These are phyloP conservation scores for Melieria crassipennis DNA, from an alignment of 2,888 invertebrate genomes.

Conservation along the genomic window DNA sequence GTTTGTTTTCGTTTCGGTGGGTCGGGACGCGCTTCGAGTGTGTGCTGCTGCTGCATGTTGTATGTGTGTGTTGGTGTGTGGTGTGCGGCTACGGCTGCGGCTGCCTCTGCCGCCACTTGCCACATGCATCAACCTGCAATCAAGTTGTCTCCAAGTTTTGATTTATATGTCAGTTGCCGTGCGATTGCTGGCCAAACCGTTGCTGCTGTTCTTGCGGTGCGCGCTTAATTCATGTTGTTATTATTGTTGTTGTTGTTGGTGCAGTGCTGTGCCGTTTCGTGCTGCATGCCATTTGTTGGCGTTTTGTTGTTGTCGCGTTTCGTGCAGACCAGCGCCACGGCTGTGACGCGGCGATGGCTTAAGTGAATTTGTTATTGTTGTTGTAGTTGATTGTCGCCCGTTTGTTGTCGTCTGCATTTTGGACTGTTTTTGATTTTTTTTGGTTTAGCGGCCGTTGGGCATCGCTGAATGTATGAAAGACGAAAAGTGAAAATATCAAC, in stretches of 20 bases:
- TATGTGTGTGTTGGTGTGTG: conserved; percentile 9
- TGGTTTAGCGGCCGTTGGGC: no score
- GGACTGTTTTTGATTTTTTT: no score
- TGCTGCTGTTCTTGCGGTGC: conserved; percentile 24
- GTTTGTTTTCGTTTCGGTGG: conserved; percentile 8
- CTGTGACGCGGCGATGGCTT: background rate
- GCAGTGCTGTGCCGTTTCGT: conserved; percentile 12
- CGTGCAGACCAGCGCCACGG: no score
- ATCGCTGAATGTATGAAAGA: no score
- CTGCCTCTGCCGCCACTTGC: conserved; percentile 28
- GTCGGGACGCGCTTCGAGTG: background rate
- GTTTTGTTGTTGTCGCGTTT: background rate
- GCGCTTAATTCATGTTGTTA: conserved; percentile 16
- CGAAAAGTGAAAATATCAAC: no score
- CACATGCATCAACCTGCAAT: conserved; percentile 47
- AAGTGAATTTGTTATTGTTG: conserved; percentile 12
- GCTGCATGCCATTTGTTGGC: background rate
- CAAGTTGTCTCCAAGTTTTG: conserved; percentile 52
- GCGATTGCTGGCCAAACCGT: conserved; percentile 44
- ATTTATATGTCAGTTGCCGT: conserved; percentile 47
- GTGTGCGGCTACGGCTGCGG: conserved; percentile 7
- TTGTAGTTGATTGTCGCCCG: background rate
- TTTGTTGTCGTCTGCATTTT: background rate
- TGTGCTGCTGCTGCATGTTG: background rate
- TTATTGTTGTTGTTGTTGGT: conserved; percentile 20